A percentile compares a stretch with the other conserved stretches of the same genome.
Conservation (phyloP, 2,888 invertebrate species). For the Cyclophora punctaria region DNA sequence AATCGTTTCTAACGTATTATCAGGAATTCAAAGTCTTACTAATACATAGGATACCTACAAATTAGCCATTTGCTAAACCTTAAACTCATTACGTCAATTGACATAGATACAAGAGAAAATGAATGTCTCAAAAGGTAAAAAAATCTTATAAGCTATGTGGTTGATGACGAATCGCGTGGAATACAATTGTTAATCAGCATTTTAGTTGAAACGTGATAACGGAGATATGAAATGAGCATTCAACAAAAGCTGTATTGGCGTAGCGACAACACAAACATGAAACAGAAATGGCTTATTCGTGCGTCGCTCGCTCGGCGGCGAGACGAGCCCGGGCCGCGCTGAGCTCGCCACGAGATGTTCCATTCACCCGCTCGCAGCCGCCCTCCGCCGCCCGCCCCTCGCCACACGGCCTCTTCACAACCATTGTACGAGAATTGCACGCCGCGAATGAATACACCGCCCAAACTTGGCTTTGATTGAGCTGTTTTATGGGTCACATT, state of each 20-base stretch:
- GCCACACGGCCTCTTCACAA: constrained; percentile 13
- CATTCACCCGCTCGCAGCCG: constrained; percentile 21
- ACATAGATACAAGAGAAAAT: too few species aligned
- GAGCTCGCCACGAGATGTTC: constrained; percentile 24
- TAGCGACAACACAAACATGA: constrained; percentile 48
- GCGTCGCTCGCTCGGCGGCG: constrained; percentile 15
- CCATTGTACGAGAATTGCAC: constrained; percentile 21
- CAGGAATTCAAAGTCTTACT: too few species aligned
- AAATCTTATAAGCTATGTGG: too few species aligned
- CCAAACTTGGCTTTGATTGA: constrained; percentile 21
- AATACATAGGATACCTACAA: too few species aligned
- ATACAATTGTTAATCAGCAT: too few species aligned
- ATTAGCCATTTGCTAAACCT: too few species aligned
- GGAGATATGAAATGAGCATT: constrained; percentile 47
- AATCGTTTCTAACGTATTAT: too few species aligned
- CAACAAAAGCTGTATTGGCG: constrained; percentile 49
- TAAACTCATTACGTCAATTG: too few species aligned
- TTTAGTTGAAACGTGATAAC: constrained; percentile 41
- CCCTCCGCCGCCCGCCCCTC: constrained; percentile 6
- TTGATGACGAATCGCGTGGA: too few species aligned
- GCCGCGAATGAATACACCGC: constrained; percentile 17
- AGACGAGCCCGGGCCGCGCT: constrained; percentile 16
- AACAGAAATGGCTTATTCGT: constrained; percentile 48
- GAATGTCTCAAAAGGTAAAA: too few species aligned
- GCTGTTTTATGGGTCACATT: constrained; percentile 16